These are phyloP conservation scores for Plotosus lineatus DNA, from an alignment of 2,113 vertebrate genomes.

Conservation along the genomic window DNA sequence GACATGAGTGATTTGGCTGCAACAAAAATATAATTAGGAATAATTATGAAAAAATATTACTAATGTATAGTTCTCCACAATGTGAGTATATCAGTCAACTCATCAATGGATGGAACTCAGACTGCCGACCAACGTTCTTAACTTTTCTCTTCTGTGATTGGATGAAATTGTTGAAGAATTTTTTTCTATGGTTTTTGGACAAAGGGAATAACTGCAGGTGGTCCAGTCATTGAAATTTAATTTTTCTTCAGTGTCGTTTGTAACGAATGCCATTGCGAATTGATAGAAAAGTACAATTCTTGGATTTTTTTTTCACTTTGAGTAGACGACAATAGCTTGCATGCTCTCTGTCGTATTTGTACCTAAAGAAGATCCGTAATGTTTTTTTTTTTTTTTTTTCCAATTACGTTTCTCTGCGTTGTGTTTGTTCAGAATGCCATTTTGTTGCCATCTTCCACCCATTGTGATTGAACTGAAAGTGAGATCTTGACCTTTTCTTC, in stretches of 20 bases:
- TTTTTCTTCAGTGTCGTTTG: neutral
- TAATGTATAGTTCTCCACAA: neutral
- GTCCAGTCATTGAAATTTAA: neutral
- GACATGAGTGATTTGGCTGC: neutral
- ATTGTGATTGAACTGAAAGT: neutral
- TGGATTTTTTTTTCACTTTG: neutral
- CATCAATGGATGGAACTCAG: neutral
- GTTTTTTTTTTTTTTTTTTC: neutral
- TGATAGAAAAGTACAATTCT: neutral
- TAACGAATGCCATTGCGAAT: neutral
- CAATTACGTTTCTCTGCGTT: neutral
- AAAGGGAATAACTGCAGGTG: no score
- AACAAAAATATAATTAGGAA: neutral
- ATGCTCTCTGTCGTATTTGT: no score
- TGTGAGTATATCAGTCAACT: neutral
- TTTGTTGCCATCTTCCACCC: neutral
- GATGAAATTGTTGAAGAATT: neutral
- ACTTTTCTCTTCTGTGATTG: neutral
- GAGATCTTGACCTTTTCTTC: neutral
- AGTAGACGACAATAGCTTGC: neutral
- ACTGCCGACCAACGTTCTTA: neutral
- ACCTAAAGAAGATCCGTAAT: neutral
- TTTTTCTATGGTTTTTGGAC: no score
- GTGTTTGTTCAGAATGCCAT: constrained; percentile 1
- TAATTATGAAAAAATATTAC: neutral